A percentile compares a stretch with the other conserved stretches of the same genome.
These are phyloP conservation scores for Oikopleura dioica DNA, from an alignment of 23 tunicate species.

Conservation along the genomic window DNA sequence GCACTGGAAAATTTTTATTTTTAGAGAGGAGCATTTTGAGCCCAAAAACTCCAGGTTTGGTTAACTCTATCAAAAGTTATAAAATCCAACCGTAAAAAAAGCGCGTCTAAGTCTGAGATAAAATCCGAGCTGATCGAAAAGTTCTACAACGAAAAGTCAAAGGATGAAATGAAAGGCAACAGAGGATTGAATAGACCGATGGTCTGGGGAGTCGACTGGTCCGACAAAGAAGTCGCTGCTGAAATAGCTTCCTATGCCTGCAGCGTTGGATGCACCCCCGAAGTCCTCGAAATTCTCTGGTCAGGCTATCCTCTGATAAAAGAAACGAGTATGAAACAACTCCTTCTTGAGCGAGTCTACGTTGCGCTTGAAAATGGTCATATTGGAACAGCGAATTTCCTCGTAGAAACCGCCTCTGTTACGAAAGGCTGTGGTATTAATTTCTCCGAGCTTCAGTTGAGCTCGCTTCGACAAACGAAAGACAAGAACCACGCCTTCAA, in stretches of 20 bases:
- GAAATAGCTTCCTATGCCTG: conserved; percentile 73
- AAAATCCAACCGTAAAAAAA: no score
- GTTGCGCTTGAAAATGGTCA: conserved; percentile 83
- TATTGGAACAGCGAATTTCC: conserved; percentile 46
- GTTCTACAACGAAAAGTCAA: no score
- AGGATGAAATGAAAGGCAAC: no score
- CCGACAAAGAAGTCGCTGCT: conserved; percentile 16
- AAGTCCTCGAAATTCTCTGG: conserved; percentile 32
- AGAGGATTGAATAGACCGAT: neutral
- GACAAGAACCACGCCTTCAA: neutral
- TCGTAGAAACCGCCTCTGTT: conserved; percentile 17
- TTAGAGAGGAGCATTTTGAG: no score
- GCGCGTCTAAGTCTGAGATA: no score
- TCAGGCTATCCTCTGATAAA: conserved; percentile 47
- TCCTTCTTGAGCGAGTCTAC: conserved; percentile 45
- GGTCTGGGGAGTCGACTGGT: conserved; percentile 1
- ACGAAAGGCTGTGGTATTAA: no score
- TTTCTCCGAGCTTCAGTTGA: neutral
- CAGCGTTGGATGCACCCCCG: conserved; percentile 41
- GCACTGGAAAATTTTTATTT: no score
- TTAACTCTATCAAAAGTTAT: no score
- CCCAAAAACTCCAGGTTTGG: no score
- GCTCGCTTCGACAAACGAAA: neutral
- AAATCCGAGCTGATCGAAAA: no score
- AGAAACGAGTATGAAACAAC: conserved; percentile 56